Percentiles rank a stretch among this genome's conserved stretches.
These are phyloP conservation scores for Leptinotarsa juncta DNA, from an alignment of 2,888 invertebrate genomes.

Conservation along the genomic window DNA sequence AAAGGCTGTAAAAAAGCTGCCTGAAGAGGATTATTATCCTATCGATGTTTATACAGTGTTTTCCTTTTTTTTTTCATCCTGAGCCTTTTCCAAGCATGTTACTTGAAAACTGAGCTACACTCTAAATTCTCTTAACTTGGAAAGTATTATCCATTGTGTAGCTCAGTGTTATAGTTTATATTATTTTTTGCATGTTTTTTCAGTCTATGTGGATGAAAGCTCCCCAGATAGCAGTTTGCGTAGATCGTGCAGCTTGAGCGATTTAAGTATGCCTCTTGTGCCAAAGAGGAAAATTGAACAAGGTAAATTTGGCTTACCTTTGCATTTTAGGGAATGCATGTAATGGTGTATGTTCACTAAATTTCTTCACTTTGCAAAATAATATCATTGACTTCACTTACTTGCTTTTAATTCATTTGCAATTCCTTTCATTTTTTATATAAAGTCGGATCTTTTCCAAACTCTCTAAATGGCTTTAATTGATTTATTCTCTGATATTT, in stretches of 20 bases:
- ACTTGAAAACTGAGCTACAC: conserved; percentile 21
- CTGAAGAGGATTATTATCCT: conserved; percentile 33
- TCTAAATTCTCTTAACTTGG: background rate
- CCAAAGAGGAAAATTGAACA: conserved; percentile 61
- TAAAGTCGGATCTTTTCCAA: background rate
- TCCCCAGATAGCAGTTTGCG: conserved; percentile 74
- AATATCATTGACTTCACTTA: conserved; percentile 13
- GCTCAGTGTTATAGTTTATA: conserved; percentile 42
- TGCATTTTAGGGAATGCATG: conserved; percentile 13
- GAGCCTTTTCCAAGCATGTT: conserved; percentile 25
- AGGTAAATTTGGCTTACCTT: conserved; percentile 53
- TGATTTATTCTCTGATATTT: background rate
- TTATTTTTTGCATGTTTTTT: conserved; percentile 57
- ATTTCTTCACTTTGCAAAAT: conserved; percentile 13
- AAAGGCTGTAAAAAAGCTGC: conserved; percentile 42
- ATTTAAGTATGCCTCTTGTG: conserved; percentile 66
- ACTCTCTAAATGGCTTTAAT: background rate
- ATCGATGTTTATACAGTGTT: conserved; percentile 37
- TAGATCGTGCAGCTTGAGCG: conserved; percentile 84
- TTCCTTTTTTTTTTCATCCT: conserved; percentile 52
- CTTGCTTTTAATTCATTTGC: conserved; percentile 9
- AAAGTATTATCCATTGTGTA: conserved; percentile 32
- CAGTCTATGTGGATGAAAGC: conserved; percentile 62
- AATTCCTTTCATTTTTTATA: background rate
- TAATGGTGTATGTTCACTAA: conserved; percentile 8